Conservation (phyloP, 2,888 invertebrate species). For the Amphipyra tragopoginis region DNA sequence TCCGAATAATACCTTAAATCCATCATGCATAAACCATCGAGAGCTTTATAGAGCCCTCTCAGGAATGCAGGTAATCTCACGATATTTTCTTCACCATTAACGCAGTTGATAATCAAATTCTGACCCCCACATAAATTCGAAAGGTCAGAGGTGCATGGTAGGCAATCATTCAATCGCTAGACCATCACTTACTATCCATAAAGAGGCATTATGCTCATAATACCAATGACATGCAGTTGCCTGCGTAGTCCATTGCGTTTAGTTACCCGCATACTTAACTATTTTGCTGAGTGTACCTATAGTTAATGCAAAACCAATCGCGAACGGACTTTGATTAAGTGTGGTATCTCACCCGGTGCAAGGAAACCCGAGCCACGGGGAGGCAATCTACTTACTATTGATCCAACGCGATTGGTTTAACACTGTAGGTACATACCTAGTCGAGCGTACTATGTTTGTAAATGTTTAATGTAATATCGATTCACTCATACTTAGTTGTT, state of each 20-base stretch:
- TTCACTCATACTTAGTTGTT: slow-evolving; percentile 12
- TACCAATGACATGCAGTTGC: too few relatives aligned
- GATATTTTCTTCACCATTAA: too few relatives aligned
- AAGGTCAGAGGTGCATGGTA: too few relatives aligned
- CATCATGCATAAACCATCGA: too few relatives aligned
- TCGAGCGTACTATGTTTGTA: slow-evolving; percentile 9
- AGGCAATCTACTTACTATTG: slow-evolving; percentile 61
- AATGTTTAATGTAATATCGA: slow-evolving; percentile 43
- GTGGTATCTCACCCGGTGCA: slow-evolving; percentile 16
- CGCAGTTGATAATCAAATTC: too few relatives aligned
- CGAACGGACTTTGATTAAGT: slow-evolving; percentile 31
- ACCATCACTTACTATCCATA: background rate
- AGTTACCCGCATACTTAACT: background rate
- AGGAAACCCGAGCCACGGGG: slow-evolving; percentile 59
- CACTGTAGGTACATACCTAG: background rate
- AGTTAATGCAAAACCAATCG: slow-evolving; percentile 7
- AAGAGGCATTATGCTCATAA: too few relatives aligned
- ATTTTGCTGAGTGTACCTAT: background rate
- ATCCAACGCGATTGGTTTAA: slow-evolving; percentile 39
- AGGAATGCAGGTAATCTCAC: too few relatives aligned
- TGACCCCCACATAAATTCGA: too few relatives aligned
- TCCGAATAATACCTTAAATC: too few relatives aligned
- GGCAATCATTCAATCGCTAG: too few relatives aligned
- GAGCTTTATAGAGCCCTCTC: too few relatives aligned
- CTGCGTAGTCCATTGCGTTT: too few relatives aligned